A percentile compares a stretch with the other conserved stretches of the same genome.
phyloP scores from a whole-genome alignment of 2,113 vertebrate genomes.

The Zosterops lateralis region DNA sequence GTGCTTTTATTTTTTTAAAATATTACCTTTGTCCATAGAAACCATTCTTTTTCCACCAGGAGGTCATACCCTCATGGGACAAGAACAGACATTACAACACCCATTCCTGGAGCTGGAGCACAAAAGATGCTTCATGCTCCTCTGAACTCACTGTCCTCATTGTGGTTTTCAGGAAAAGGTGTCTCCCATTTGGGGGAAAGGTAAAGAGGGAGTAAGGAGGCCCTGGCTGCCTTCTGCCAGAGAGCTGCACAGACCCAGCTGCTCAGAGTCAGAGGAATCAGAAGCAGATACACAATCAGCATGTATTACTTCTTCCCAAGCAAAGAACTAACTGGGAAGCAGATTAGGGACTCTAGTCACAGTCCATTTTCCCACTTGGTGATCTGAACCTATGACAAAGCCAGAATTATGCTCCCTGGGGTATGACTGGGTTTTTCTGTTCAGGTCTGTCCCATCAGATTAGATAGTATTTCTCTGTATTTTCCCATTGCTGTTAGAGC shows the following conservation, averaged over 20 bases:
- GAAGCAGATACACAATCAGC: neutral
- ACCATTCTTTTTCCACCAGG: neutral
- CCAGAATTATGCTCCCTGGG: neutral
- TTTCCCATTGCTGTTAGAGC: conserved; percentile 9
- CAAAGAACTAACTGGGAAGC: neutral
- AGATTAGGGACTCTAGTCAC: neutral
- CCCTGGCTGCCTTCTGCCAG: neutral
- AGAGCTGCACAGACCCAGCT: neutral
- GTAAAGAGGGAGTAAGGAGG: neutral
- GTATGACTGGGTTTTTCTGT: conserved; percentile 15
- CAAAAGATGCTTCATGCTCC: neutral
- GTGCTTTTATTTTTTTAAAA: neutral
- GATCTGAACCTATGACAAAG: neutral
- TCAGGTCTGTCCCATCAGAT: conserved; percentile 40
- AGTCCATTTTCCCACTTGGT: neutral
- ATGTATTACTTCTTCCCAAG: neutral
- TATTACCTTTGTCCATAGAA: neutral
- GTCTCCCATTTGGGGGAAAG: fast-evolving
- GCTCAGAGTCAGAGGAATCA: neutral
- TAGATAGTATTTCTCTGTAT: conserved; percentile 9
- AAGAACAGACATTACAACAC: neutral
- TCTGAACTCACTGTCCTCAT: neutral
- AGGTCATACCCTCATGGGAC: neutral
- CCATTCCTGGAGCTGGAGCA: neutral
- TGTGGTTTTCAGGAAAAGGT: neutral